Percentiles rank a stretch among this genome's conserved stretches.
These are phyloP conservation scores for Parnassius glacialis DNA, from an alignment of 2,888 invertebrate genomes.

Conservation along the genomic window DNA sequence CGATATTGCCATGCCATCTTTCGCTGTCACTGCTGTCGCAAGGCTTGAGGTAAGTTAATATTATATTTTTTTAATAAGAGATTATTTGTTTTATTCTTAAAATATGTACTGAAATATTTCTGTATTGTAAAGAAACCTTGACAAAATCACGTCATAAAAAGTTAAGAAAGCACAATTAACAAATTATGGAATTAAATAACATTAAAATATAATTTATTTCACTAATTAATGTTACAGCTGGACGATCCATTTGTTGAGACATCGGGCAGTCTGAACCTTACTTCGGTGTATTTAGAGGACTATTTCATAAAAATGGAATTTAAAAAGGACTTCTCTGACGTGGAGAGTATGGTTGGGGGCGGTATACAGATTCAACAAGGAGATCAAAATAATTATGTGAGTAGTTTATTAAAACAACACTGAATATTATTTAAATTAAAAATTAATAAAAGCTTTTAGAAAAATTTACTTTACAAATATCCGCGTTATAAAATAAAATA, in stretches of 20 bases:
- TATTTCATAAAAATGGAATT: slow-evolving; percentile 84
- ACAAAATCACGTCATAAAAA: no score
- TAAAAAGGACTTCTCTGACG: slow-evolving; percentile 85
- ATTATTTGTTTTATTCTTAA: not conserved
- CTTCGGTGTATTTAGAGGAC: slow-evolving; percentile 82
- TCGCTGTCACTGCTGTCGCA: slow-evolving; percentile 63
- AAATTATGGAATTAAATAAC: no score
- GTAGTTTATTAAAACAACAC: slow-evolving; percentile 31
- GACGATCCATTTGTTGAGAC: slow-evolving; percentile 85
- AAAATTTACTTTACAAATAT: no score
- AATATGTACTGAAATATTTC: no score
- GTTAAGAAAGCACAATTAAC: no score
- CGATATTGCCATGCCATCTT: slow-evolving; percentile 69
- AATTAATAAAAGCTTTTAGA: no score
- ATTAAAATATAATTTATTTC: not conserved
- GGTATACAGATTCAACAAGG: slow-evolving; percentile 82
- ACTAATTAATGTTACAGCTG: slow-evolving; percentile 54
- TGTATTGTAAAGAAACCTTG: no score
- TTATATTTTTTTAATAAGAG: slow-evolving; percentile 3
- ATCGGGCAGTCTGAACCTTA: slow-evolving; percentile 81
- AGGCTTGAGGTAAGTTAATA: slow-evolving; percentile 56
- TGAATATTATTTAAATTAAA: no score
- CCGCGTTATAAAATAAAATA: no score
- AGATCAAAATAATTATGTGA: slow-evolving; percentile 76
- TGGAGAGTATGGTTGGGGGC: slow-evolving; percentile 83